phyloP scores from a whole-genome alignment of 92 coral and sea anemone species.

The Muricea muricata region DNA sequence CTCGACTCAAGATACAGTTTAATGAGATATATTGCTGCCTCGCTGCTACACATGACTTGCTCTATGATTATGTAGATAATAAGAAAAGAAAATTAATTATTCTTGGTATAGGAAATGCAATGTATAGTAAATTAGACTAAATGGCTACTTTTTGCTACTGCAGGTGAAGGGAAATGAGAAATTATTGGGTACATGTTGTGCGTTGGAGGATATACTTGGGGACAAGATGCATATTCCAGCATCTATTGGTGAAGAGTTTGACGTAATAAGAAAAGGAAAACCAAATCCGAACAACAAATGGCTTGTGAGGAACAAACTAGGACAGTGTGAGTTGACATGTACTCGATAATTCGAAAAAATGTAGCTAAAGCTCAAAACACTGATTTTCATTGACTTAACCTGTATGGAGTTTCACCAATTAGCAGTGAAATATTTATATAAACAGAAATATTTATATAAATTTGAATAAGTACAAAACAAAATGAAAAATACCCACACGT shows the following conservation, averaged over 20 bases:
- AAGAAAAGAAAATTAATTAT: too few species aligned
- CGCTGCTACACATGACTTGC: too few species aligned
- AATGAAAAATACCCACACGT: too few species aligned
- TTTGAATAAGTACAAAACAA: too few species aligned
- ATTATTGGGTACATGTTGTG: slow-evolving; percentile 15
- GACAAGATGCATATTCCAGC: slow-evolving; percentile 29
- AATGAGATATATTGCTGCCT: too few species aligned
- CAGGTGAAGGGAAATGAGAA: slow-evolving; percentile 22
- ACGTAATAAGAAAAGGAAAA: slow-evolving; percentile 32
- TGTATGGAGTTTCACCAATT: too few species aligned
- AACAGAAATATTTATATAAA: too few species aligned
- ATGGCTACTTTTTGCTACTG: not conserved
- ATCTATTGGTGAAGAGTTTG: slow-evolving; percentile 25
- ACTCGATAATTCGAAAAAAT: not conserved
- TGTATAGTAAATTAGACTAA: not conserved
- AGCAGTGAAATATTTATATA: too few species aligned
- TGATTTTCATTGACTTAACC: too few species aligned
- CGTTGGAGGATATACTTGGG: slow-evolving; percentile 27
- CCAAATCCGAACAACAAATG: slow-evolving; percentile 57
- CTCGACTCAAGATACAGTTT: too few species aligned
- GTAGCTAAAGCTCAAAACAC: not conserved
- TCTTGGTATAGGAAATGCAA: too few species aligned
- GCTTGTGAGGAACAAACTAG: slow-evolving; percentile 76
- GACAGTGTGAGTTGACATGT: slow-evolving; percentile 71
- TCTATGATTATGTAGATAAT: too few species aligned